A percentile compares a stretch with the other conserved stretches of the same genome.
Evolutionary conservation across 1,140 invertebrate genomes (phyloP).

Genomic region (Onthophagus taurus): DNA sequence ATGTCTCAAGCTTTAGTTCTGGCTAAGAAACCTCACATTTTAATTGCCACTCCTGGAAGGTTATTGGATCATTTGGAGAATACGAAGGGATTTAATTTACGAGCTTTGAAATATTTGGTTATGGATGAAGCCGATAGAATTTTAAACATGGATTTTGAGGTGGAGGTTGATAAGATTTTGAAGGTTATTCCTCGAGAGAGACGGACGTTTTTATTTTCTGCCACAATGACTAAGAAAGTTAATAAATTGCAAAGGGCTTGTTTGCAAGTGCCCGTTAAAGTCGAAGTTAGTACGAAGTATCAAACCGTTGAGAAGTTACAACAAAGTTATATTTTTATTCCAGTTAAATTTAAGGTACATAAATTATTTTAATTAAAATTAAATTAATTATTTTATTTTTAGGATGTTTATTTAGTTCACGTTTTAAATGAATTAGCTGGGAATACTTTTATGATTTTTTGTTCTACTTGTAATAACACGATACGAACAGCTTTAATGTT

Average conservation of each 20-base stretch:
- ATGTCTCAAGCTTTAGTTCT: conserved; percentile 81
- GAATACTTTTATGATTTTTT: conserved; percentile 97
- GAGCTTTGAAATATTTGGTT: conserved; percentile 78
- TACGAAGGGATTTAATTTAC: conserved; percentile 88
- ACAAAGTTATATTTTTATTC: conserved; percentile 94
- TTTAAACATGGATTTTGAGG: conserved; percentile 93
- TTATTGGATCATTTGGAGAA: conserved; percentile 87
- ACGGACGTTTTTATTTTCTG: conserved; percentile 85
- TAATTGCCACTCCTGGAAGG: conserved; percentile 87
- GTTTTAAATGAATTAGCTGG: conserved; percentile 93
- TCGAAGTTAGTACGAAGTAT: conserved; percentile 95
- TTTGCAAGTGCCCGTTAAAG: conserved; percentile 82
- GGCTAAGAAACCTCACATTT: conserved; percentile 91
- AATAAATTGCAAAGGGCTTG: conserved; percentile 93
- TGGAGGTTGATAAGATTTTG: conserved; percentile 92
- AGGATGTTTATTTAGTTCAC: conserved; percentile 95
- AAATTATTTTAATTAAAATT: neutral
- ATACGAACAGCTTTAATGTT: conserved; percentile 81
- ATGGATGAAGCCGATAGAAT: conserved; percentile 97
- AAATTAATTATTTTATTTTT: conserved; percentile 26
- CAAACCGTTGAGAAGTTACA: conserved; percentile 95
- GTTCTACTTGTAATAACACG: conserved; percentile 87
- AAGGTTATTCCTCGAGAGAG: conserved; percentile 83
- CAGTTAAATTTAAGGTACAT: conserved; percentile 84
- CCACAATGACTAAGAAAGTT: conserved; percentile 98